Base-by-base conservation (phyloP, 2,113 vertebrate genomes). In the Glaucidium brasilianum region DNA sequence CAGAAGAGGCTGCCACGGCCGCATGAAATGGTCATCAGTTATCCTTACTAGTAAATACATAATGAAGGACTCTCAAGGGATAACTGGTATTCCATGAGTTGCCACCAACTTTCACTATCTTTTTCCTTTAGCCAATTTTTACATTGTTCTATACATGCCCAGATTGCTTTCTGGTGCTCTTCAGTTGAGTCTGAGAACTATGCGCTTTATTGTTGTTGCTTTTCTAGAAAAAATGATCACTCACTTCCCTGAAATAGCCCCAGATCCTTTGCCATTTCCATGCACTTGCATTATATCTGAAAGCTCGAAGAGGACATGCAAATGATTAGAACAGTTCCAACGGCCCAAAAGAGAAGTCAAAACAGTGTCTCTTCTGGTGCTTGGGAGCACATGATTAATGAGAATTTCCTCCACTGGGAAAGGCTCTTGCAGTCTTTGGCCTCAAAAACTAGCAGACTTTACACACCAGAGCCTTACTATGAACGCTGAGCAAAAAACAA, bases 361-460 rank as follows among this genome's bases (percentile, higher is more conserved):
- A 97, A 93, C 89, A 96, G 69, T 12, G 1, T 94, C 86, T 92
- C 77, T 94, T 58, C 89, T 93, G 59, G 30, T 94, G 63, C 74
- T 92, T 59, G 55, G 41, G 71, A 96, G 59, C 50, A 67, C 71
- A 74, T 93, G 95, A 97, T 96, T 96, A 93, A 97, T 83, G 89
- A 94, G 77, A 62, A 78, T 66, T 90, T 88, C 84, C 85, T 93
- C 85, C 74, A 74, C 50, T 59, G 78, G 94, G 92, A 96, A 92
- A 94, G 81, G 67, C 18, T 94, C 67, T 82, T 85, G 81, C 84
- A 96, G 87, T 76, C 74, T 69, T 59, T 91, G 93, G 87, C 93
- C 85, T 80, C 41, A 90, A 88, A 78, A 85, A 43, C 63, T n/a
- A 92, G 58, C 86, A 73, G 84, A 67, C 71, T 96, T 95, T 64